Conservation (phyloP, 1,140 invertebrate genomes). For the Physella acuta region DNA sequence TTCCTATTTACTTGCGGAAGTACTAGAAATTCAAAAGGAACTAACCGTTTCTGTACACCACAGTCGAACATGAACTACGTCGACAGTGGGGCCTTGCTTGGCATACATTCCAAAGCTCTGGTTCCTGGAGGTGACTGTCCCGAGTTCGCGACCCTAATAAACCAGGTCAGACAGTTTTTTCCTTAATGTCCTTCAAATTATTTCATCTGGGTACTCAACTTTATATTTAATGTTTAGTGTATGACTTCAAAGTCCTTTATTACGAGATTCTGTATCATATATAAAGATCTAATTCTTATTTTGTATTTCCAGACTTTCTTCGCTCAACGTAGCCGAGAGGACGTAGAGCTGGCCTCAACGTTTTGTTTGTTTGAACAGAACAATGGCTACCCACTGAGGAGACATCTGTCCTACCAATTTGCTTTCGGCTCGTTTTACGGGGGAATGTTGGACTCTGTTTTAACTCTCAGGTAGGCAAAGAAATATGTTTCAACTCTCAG, state of each 20-base stretch:
- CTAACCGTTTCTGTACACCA: too few relatives aligned
- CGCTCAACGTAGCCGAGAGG: constrained; percentile 25
- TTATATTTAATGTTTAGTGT: too few relatives aligned
- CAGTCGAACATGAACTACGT: constrained; percentile 29
- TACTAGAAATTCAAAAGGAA: too few relatives aligned
- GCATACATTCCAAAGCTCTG: constrained; percentile 14
- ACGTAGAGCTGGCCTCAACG: constrained; percentile 24
- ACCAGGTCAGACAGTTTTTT: neutral
- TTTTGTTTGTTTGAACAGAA: constrained; percentile 52
- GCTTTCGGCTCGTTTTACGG: constrained; percentile 35
- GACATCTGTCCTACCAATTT: constrained; percentile 36
- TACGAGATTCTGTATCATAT: too few relatives aligned
- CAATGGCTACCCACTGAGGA: constrained; percentile 41
- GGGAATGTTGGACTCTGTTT: constrained; percentile 40
- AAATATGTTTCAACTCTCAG: too few relatives aligned
- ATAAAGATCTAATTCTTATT: too few relatives aligned
- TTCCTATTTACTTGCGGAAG: too few relatives aligned
- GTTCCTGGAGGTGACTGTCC: constrained; percentile 34
- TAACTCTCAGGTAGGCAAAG: constrained; percentile 40
- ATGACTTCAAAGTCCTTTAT: too few relatives aligned
- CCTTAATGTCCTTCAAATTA: too few relatives aligned
- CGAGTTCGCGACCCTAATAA: constrained; percentile 30
- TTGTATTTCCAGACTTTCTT: constrained; percentile 26
- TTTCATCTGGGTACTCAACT: too few relatives aligned
- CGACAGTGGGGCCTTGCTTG: constrained; percentile 28